Base-by-base conservation (phyloP, 2,797 vertebrate genomes). In the Danio choprae region DNA sequence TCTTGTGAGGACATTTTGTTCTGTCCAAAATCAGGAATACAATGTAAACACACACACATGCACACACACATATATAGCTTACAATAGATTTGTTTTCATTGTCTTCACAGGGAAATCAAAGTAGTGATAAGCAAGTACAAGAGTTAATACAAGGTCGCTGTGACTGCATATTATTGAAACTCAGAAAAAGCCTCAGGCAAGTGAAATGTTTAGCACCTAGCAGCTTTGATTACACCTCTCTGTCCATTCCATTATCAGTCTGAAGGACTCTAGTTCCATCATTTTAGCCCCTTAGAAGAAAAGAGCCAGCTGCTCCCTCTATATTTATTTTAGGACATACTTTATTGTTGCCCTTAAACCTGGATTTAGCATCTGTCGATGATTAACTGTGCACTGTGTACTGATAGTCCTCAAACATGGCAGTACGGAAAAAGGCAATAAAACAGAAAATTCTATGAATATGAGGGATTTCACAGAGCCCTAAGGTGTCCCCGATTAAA, bases 261-360 rank as follows among this genome's bases (percentile, higher is more conserved):
- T 65, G 12, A 64, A 29, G 10, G 51, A 65, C 51, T 67, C 11
- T 29, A 70, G 44, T n/a, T 65, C 43, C 43, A 72, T 59, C 43
- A 38, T 56, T 70, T 68, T 44, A 64, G 75, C 44, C 40, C 50
- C 46, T 48, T 63, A 20, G 40, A 79, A 64, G 86, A 90, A 91
- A 86, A 84, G 50, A 81, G 77, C 90, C 89, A 86, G 87, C 87
- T 90, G 88, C 82, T 87, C 83, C 81, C 80, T 86, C 80, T 60
- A 80, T 87, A 82, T 83, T 79, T 50, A 79, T 87, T 83, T 83
- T 78, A 79, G 65, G 87, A 70, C 83, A 83, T 83, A 81, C 84
- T 92, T 91, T 89, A 91, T 82, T 83, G 83, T 86, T 81, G 78
- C 86, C 84, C 78, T 90, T 87, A 89, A 89, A 84, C 83, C 83